Evolutionary conservation across 2,113 vertebrate species (phyloP).

Genomic region (Phalacrocorax brasilianus): DNA sequence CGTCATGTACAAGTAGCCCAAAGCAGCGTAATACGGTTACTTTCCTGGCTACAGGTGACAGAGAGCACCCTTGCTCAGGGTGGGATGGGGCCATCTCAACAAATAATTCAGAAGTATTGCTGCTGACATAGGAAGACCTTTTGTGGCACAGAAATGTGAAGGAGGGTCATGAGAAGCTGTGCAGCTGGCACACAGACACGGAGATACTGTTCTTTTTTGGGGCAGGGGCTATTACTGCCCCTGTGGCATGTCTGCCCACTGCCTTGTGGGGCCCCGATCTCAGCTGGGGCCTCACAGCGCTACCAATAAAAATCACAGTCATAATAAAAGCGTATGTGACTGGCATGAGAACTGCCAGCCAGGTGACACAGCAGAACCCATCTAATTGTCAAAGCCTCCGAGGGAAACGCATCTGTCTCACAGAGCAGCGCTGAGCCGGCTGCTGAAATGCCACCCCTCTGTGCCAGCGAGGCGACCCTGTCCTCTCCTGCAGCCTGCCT

Average conservation of each 20-base stretch:
- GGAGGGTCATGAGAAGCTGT: background rate
- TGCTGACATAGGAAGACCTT: background rate
- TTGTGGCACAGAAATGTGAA: background rate
- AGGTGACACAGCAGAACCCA: slow-evolving; percentile 46
- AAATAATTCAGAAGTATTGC: background rate
- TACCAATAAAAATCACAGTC: background rate
- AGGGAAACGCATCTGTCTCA: background rate
- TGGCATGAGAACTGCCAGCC: slow-evolving; percentile 10
- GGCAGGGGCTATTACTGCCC: background rate
- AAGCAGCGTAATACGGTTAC: background rate
- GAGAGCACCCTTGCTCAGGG: background rate
- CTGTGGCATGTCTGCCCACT: background rate
- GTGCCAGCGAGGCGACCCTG: background rate
- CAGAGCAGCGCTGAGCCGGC: background rate
- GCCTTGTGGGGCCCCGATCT: accelerated
- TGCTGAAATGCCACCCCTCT: background rate
- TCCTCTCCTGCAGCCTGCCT: background rate
- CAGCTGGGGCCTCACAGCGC: background rate
- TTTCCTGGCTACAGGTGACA: background rate
- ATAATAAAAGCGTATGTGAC: background rate
- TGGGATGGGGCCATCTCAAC: background rate
- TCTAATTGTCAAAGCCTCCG: background rate
- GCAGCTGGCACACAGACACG: background rate
- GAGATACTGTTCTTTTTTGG: background rate
- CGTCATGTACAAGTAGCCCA: background rate